Evolutionary conservation across 2,797 vertebrate species (phyloP).

Genomic region (Mus caroli): DNA sequence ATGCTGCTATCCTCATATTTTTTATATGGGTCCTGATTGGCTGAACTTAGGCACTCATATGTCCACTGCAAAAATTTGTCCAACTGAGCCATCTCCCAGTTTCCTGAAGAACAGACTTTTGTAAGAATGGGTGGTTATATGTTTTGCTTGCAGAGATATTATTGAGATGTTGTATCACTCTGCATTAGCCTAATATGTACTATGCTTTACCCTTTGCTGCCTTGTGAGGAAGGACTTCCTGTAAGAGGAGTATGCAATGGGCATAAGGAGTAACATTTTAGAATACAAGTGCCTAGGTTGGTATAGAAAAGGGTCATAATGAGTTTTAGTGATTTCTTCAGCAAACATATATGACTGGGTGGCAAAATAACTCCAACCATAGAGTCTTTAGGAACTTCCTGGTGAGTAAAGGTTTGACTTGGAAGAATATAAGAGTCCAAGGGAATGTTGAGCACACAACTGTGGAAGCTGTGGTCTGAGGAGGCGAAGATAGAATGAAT

Average conservation of each 20-base stretch:
- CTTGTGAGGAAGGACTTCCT: conserved; percentile 12
- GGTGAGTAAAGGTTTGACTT: not conserved
- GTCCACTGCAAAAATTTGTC: not conserved
- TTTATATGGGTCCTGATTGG: not conserved
- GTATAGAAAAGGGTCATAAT: not conserved
- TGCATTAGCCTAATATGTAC: not conserved
- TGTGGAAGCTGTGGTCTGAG: conserved; percentile 1
- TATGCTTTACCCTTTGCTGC: not conserved
- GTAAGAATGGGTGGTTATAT: not conserved
- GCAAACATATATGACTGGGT: not conserved
- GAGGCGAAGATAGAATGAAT: conserved; percentile 25
- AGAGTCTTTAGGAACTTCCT: not conserved
- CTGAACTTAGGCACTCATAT: not conserved
- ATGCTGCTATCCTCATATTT: not conserved
- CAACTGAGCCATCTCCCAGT: not conserved
- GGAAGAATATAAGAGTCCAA: not conserved
- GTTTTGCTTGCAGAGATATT: not conserved
- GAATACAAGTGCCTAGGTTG: not conserved
- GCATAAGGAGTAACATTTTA: not conserved
- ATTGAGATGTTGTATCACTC: not conserved
- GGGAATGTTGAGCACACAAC: not conserved
- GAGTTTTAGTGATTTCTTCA: conserved; percentile 6
- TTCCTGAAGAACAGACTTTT: not conserved
- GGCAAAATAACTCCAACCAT: not conserved
- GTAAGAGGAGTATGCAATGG: not conserved